These are phyloP conservation scores for Conopomorpha cramerella DNA, from an alignment of 1,140 invertebrate genomes.

Conservation along the genomic window DNA sequence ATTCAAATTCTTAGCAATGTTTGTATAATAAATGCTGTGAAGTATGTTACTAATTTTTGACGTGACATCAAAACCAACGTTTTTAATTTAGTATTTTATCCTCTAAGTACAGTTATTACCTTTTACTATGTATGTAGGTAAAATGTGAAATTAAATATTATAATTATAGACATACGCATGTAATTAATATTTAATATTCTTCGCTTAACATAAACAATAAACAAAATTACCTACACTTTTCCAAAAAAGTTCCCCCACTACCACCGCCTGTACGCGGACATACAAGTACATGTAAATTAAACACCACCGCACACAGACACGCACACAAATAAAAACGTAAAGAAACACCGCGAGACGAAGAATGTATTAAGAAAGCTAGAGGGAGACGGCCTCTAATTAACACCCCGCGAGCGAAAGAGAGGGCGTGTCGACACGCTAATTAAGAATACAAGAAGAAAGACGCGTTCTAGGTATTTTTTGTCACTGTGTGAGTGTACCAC, in stretches of 20 bases:
- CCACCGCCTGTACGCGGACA: conserved; percentile 37
- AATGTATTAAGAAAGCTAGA: conserved; percentile 61
- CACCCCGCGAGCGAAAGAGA: conserved; percentile 24
- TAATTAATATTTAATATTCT: too few species aligned
- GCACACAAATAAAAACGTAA: conserved; percentile 60
- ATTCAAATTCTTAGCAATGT: too few species aligned
- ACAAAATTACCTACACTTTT: neutral
- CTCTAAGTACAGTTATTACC: too few species aligned
- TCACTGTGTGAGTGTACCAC: conserved; percentile 26
- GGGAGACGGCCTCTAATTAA: conserved; percentile 47
- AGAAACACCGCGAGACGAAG: conserved; percentile 59
- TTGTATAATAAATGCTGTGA: too few species aligned
- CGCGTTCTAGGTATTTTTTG: conserved; percentile 44
- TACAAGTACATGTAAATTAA: conserved; percentile 61
- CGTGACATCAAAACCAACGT: too few species aligned
- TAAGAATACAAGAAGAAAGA: conserved; percentile 61
- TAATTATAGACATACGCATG: too few species aligned
- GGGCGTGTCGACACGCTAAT: conserved; percentile 47
- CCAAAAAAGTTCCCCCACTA: neutral
- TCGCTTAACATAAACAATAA: conserved; percentile 1
- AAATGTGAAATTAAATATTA: too few species aligned
- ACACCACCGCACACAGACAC: conserved; percentile 56
- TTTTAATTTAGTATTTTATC: too few species aligned
- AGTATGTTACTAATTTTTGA: too few species aligned
- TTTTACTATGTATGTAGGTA: too few species aligned